These are phyloP conservation scores for Spinus olivaceus DNA, from an alignment of 2,797 vertebrate genomes.

Conservation along the genomic window DNA sequence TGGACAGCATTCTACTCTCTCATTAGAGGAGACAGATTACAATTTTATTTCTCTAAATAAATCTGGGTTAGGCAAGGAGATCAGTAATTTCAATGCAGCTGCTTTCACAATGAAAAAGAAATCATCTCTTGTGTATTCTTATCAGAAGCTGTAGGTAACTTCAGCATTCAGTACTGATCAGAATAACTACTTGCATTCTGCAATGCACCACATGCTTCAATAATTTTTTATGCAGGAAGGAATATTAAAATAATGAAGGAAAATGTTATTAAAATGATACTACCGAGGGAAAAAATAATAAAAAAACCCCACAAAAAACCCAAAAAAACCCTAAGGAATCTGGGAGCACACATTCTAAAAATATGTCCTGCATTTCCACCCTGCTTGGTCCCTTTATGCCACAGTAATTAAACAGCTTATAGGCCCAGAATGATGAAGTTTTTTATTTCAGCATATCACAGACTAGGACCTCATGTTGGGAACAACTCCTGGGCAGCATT, in stretches of 20 bases:
- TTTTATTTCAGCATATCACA: not conserved
- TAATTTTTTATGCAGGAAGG: constrained; percentile 16
- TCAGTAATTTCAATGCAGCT: constrained; percentile 62
- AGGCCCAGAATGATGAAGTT: not conserved
- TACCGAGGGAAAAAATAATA: not conserved
- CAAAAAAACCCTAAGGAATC: not conserved
- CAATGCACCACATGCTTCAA: constrained; percentile 3
- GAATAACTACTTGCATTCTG: constrained; percentile 23
- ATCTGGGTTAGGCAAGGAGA: constrained; percentile 38
- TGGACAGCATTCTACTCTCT: constrained; percentile 55
- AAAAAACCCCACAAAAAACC: accelerated
- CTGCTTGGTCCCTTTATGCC: not conserved
- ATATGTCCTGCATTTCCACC: not conserved
- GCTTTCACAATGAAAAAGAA: constrained; percentile 55
- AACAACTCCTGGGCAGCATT: not conserved
- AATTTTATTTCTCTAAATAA: constrained; percentile 70
- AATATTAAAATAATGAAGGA: constrained; percentile 55
- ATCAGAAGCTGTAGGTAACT: constrained; percentile 49
- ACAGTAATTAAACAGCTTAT: not conserved
- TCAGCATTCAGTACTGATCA: constrained; percentile 11
- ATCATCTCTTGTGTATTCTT: constrained; percentile 60
- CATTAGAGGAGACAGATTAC: constrained; percentile 66
- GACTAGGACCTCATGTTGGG: not conserved
- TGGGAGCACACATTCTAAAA: not conserved
- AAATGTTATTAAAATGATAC: not conserved